These are phyloP conservation scores for Brenthis hecate DNA, from an alignment of 2,888 invertebrate genomes.

Conservation along the genomic window DNA sequence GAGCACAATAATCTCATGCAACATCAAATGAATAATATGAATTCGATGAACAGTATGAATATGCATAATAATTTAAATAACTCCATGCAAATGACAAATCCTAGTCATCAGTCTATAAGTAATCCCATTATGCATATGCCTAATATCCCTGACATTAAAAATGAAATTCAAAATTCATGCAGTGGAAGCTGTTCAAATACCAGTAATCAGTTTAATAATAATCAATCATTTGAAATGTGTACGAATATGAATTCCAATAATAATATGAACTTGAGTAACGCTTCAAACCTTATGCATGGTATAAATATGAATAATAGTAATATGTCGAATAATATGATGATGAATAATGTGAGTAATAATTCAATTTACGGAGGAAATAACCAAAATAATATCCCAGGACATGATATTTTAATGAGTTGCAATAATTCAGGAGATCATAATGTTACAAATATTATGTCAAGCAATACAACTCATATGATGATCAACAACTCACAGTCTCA, in stretches of 20 bases:
- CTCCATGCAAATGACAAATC: slow-evolving; percentile 68
- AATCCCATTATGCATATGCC: slow-evolving; percentile 71
- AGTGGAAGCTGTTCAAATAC: slow-evolving; percentile 73
- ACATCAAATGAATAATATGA: slow-evolving; percentile 70
- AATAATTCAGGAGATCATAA: slow-evolving; percentile 67
- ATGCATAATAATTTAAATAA: slow-evolving; percentile 69
- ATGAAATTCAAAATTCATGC: slow-evolving; percentile 74
- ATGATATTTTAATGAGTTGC: slow-evolving; percentile 75
- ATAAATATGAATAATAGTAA: slow-evolving; percentile 68
- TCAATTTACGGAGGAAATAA: slow-evolving; percentile 61
- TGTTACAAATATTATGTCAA: slow-evolving; percentile 64
- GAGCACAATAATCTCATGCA: slow-evolving; percentile 74
- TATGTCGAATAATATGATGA: slow-evolving; percentile 70
- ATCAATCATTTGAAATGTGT: slow-evolving; percentile 70
- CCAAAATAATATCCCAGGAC: slow-evolving; percentile 64
- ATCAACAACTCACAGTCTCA: slow-evolving; percentile 68
- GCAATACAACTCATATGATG: slow-evolving; percentile 69
- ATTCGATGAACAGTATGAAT: slow-evolving; percentile 67
- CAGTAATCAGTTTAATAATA: slow-evolving; percentile 63
- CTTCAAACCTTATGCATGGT: slow-evolving; percentile 69
- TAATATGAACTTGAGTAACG: slow-evolving; percentile 60
- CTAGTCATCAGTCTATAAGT: slow-evolving; percentile 67
- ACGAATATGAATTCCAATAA: slow-evolving; percentile 62
- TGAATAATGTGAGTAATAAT: slow-evolving; percentile 64
- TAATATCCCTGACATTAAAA: slow-evolving; percentile 77